phyloP scores from a whole-genome alignment of 2,113 vertebrate genomes.

The Labeo rohita region DNA sequence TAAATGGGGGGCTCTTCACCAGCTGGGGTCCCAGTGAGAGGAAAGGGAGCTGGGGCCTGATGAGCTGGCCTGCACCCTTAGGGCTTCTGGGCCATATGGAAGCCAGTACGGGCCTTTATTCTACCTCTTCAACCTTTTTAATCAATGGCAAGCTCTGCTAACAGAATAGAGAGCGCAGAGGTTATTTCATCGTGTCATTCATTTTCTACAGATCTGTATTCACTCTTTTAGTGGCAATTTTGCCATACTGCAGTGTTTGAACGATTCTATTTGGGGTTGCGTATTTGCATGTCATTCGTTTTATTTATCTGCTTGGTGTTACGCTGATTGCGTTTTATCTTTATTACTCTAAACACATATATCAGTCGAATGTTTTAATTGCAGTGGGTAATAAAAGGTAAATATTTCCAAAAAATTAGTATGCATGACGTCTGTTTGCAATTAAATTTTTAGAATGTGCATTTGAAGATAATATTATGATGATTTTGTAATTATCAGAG shows the following conservation, averaged over 20 bases:
- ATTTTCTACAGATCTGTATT: slow-evolving; percentile 64
- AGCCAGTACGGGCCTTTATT: slow-evolving; percentile 80
- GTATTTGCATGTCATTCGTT: slow-evolving; percentile 45
- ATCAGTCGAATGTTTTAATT: slow-evolving; percentile 52
- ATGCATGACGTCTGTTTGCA: slow-evolving; percentile 25
- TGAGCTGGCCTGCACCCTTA: slow-evolving; percentile 83
- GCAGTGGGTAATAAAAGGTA: slow-evolving; percentile 49
- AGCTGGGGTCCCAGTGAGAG: slow-evolving; percentile 96
- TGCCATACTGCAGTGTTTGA: slow-evolving; percentile 46
- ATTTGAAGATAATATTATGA: slow-evolving; percentile 15
- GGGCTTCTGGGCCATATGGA: slow-evolving; percentile 96
- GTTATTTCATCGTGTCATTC: slow-evolving; percentile 57
- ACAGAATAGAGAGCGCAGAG: slow-evolving; percentile 59
- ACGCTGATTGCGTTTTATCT: slow-evolving; percentile 39
- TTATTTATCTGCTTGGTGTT: slow-evolving; percentile 5
- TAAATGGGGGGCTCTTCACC: slow-evolving; percentile 95
- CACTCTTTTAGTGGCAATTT: slow-evolving; percentile 52
- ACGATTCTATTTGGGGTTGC: slow-evolving; percentile 29
- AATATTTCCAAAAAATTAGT: slow-evolving; percentile 52
- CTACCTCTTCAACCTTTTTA: slow-evolving; percentile 79
- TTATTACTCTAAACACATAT: slow-evolving; percentile 36
- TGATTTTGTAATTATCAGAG: slow-evolving; percentile 22
- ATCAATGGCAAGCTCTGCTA: slow-evolving; percentile 79
- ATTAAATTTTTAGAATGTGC: background rate
- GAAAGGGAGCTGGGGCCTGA: slow-evolving; percentile 84